Base-by-base conservation (phyloP, 2,113 vertebrate genomes). In the Mungos mungo region DNA sequence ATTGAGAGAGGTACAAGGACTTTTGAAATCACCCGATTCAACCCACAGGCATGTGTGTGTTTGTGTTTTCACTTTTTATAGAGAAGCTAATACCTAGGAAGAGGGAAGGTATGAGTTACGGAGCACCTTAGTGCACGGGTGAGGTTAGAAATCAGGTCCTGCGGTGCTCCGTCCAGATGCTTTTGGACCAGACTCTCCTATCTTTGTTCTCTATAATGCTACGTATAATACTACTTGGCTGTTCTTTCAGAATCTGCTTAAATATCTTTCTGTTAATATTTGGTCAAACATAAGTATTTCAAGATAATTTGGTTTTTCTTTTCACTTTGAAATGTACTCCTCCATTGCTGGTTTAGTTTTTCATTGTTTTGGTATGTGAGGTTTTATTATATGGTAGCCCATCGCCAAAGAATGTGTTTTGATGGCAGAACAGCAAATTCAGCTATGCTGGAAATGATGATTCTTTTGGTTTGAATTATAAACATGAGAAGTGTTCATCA, bases 261-360 rank as follows among this genome's bases (percentile, higher is more conserved):
- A 45, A 33, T 52, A 5, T 52, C 2, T 8, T 69, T 82, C 35
- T 76, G 47, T 23, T 60, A 68, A 76, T 3, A 65, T 87, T 93
- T 80, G 86, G 50, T 86, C 15, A 84, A 60, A 57, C 13, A 92
- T 71, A 95, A 91, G 80, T 71, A 85, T 91, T 88, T 84, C 65
- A 88, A 18, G 83, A 13, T 10, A 45, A 68, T 87, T 50, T 87
- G 50, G 16, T 27, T 84, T 7, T 93, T 77, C 60, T 85, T 66
- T 85, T 88, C 25, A 41, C 16, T 88, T 90, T 84, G 72, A 96
- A 89, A 41, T 74, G 33, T 93, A 23, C 7, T 94, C 41, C 18
- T 60, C 33, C 7, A n/a, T 69, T 82, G 6, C 41, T 88, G 47
- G 18, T 14, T 89, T 72, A 15, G 35, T 52, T 13, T 45, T 86